Base-by-base conservation (phyloP, 2,113 vertebrate species). In the Paramormyrops kingsleyae region DNA sequence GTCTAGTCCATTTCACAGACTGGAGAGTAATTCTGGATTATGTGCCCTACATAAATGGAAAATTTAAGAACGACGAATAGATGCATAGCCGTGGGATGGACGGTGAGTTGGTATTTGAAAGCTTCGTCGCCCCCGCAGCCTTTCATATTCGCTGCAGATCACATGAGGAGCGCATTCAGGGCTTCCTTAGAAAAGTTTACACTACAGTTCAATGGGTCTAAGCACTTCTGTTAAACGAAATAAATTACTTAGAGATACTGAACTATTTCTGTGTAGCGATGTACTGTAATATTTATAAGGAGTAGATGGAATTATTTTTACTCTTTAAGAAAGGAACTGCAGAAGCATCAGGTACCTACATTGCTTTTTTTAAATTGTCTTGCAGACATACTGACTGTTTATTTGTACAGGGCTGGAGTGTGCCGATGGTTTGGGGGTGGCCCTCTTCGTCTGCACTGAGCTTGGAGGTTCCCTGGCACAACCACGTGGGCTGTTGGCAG, bases 1-100 rank as follows among this genome's bases (percentile, higher is more conserved):
- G 95, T 31, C 17, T 99, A 27, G 94, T 99, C 53, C 97, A 98
- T 96, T 88, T 95, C 90, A 98, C 98, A 2, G 98, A 99, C 91
- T 99, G 98, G 98, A 93, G 95, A 77, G 44, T 99, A 90, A 24
- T 99, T 91, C 94, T 99, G 89, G 97, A 98, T 88, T 97, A 97
- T 27, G 97, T 99, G 17, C 98, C 98, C 3, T 99, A 99, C 93
- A 91, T 99, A 49, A 94, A 92, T 0, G 97, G 98, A 91, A 99
- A 99, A 91, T 99, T 96, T 88, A 98, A 97, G 93, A 95, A 95
- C 42, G 95, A 97, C 0, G 95, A 97, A 0, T 96, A 93, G 93
- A 21, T 39, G 49, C 13, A 42, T 87, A 47, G 21, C 4, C n/a
- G 6, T n/a, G 5, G 5, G 47, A 44, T 62, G 56, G 42, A 53